Conservation (phyloP, 2,888 invertebrate genomes). For the Digitonthophagus gazella region DNA sequence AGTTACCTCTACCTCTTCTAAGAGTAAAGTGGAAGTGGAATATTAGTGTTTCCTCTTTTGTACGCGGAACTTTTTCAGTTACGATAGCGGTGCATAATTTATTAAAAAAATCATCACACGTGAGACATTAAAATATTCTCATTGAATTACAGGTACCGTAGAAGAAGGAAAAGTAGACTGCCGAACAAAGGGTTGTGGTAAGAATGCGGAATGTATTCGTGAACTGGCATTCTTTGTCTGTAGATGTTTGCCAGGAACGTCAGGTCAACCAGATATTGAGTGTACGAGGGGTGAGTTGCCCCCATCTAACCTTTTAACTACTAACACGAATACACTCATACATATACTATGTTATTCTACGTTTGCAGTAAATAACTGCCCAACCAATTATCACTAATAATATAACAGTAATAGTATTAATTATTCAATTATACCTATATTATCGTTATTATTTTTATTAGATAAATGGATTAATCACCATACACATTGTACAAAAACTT, state of each 20-base stretch:
- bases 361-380: constrained; percentile 38
- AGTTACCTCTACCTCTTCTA: too few relatives aligned
- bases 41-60: too few relatives aligned
- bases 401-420: constrained; percentile 10
- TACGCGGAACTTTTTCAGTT: too few relatives aligned
- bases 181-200: constrained; percentile 79
- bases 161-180: constrained; percentile 65
- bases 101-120: too few relatives aligned
- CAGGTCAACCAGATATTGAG: constrained; percentile 69
- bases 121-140: constrained; percentile 3
- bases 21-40: too few relatives aligned
- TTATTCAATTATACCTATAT: not conserved
- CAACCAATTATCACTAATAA: constrained; percentile 23
- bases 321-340: constrained; percentile 34
- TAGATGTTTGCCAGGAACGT: constrained; percentile 72
- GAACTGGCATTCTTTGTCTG: constrained; percentile 82
- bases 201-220: constrained; percentile 82
- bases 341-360: constrained; percentile 30
- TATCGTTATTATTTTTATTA: not conserved
- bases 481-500: constrained; percentile 42
- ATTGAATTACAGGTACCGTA: constrained; percentile 51
- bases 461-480: constrained; percentile 22
- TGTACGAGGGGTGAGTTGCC: constrained; percentile 63
- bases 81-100: not conserved
- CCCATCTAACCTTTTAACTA: constrained; percentile 25